Evolutionary conservation across 2,113 vertebrate species (phyloP), one percentile per base, ranked within the genome.

Genomic region (Seriola rivoliana): DNA sequence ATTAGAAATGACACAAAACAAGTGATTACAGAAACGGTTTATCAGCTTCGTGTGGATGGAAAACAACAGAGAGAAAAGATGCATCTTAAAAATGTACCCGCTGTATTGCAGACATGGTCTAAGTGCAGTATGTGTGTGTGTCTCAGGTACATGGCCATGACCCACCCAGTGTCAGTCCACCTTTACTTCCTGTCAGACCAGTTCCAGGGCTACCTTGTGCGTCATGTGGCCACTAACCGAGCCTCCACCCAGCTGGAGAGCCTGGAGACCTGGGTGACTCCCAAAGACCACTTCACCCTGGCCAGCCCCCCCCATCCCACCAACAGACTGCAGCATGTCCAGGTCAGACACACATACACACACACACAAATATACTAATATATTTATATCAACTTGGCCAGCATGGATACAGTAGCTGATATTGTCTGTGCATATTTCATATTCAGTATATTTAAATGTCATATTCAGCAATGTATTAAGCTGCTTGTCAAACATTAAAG

Each of bases 161-260:
- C 96, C 86, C 96, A 97, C 78, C 97, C 97, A 0, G 93, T 96
- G 7, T 97, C 98, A 0, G 95, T 99, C 88, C 97, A 99, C 90
- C 92, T 98, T 36, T 99, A 99, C 95, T 99, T 99, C 95, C 95
- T 99, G 34, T 96, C 97, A 0, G 98, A 99, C 92, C 96, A 95
- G 82, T 99, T 99, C 94, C 98, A 99, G 92, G 98, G 98, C 66
- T 99, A 99, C 91, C 94, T 99, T 64, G 91, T 99, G 80, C 96
- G 95, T 59, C 97, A 99, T 34, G 94, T 96, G 0, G 96, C 97
- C 5, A 97, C 96, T n/a, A 99, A 99, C 66, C 90, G 96, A 90
- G 98, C 96, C 11, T 97, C 97, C 84, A 96, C 96, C 75, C 98
- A 98, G 87, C 94, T 96, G 11, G 98, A 99, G 90, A 98, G 93